A percentile compares a stretch with the other conserved stretches of the same genome.
phyloP scores from a whole-genome alignment of 2,888 invertebrate genomes.

The Augochlorella aurata region DNA sequence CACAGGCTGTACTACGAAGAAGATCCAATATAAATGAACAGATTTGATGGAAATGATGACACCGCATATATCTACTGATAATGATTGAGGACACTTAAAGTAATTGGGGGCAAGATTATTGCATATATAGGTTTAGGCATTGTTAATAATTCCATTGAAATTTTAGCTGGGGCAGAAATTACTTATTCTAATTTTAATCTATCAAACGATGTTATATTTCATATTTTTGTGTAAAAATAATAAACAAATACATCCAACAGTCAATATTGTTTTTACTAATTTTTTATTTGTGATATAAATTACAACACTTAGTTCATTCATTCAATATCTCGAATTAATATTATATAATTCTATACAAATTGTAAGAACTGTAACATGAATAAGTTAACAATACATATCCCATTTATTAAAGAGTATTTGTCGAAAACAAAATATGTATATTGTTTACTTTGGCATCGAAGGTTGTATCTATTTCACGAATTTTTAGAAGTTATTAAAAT shows the following conservation, averaged over 20 bases:
- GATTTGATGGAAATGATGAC: constrained; percentile 3
- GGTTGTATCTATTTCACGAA: constrained; percentile 1
- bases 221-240: constrained; percentile 9
- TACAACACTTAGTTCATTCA: background rate
- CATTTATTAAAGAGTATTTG: constrained; percentile 1
- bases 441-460: background rate
- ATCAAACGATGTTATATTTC: background rate
- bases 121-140: constrained; percentile 35
- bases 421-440: background rate
- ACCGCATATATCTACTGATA: constrained; percentile 46
- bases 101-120: constrained; percentile 13
- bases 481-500: background rate
- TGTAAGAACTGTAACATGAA: background rate
- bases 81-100: constrained; percentile 43
- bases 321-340: background rate
- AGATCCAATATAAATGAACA: constrained; percentile 34
- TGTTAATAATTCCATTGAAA: constrained; percentile 37
- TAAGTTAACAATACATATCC: background rate
- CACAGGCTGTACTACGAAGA: constrained; percentile 6
- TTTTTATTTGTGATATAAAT: constrained; percentile 8
- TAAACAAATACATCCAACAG: background rate
- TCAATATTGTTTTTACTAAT: constrained; percentile 12
- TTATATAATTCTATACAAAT: constrained; percentile 1
- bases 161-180: constrained; percentile 8
- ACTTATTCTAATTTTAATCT: constrained; percentile 1